Evolutionary conservation across 1,140 invertebrate genomes (phyloP).

Genomic region (Neodiprion lecontei): DNA sequence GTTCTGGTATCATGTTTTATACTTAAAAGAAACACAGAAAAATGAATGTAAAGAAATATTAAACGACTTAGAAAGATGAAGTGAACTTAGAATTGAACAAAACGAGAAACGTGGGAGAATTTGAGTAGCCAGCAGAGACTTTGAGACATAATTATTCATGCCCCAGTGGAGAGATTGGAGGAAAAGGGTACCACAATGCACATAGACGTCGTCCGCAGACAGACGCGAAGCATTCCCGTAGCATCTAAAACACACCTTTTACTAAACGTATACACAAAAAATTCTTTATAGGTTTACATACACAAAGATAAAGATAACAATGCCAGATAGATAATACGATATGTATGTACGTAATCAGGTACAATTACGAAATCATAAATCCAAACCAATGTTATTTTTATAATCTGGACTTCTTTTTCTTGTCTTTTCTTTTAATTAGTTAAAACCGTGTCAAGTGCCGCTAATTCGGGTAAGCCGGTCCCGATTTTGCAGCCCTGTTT

Average conservation of each 20-base stretch:
- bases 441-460: too few relatives aligned
- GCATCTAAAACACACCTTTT: slow-evolving; percentile 54
- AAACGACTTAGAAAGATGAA: too few relatives aligned
- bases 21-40: too few relatives aligned
- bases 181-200: slow-evolving; percentile 51
- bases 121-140: slow-evolving; percentile 46
- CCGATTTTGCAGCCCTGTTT: too few relatives aligned
- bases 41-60: too few relatives aligned
- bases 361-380: neutral
- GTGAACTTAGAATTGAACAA: too few relatives aligned
- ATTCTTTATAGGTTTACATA: slow-evolving; percentile 39
- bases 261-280: slow-evolving; percentile 51
- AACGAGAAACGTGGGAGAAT: neutral
- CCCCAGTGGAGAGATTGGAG: slow-evolving; percentile 44
- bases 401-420: too few relatives aligned
- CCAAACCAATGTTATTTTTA: too few relatives aligned
- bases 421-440: too few relatives aligned
- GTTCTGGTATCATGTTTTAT: too few relatives aligned
- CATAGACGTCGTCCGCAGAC: slow-evolving; percentile 56
- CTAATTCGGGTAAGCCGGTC: too few relatives aligned
- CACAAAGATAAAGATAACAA: slow-evolving; percentile 39
- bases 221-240: slow-evolving; percentile 55
- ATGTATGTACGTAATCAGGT: neutral
- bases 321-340: slow-evolving; percentile 9
- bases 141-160: slow-evolving; percentile 49